These are phyloP conservation scores for Petrocephalus schoutedeni DNA, from an alignment of 2,797 vertebrate genomes.

Conservation along the genomic window DNA sequence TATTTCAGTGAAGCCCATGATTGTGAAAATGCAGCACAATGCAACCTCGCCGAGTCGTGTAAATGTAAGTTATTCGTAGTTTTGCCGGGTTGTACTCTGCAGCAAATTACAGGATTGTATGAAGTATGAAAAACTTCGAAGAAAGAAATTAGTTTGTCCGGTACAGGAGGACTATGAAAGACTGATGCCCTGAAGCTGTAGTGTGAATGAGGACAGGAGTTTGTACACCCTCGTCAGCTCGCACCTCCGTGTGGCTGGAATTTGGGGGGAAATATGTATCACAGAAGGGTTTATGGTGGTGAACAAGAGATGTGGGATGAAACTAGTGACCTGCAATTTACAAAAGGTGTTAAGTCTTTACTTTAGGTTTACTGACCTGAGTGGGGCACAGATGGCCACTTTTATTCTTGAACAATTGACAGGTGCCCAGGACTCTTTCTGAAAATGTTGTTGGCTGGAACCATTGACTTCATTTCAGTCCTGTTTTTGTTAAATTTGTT, in stretches of 20 bases:
- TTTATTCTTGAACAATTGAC: neutral
- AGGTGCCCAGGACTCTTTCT: neutral
- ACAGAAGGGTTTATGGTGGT: neutral
- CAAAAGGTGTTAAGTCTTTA: neutral
- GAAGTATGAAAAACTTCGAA: neutral
- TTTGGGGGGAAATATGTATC: neutral
- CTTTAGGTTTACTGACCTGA: neutral
- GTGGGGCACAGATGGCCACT: neutral
- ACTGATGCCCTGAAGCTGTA: neutral
- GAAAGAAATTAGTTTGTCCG: neutral
- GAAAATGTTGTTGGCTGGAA: neutral
- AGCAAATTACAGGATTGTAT: neutral
- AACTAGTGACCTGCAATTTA: neutral
- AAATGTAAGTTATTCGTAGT: neutral
- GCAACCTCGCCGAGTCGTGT: neutral
- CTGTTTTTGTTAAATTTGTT: neutral
- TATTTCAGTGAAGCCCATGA: neutral
- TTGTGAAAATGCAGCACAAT: neutral
- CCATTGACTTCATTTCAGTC: neutral
- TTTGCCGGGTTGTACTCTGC: neutral
- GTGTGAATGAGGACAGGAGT: neutral
- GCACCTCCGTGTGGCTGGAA: neutral
- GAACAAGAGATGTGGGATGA: neutral
- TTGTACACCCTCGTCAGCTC: neutral
- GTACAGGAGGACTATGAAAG: neutral